Evolutionary conservation across 2,113 vertebrate species (phyloP).

Genomic region (Atractosteus spatula): DNA sequence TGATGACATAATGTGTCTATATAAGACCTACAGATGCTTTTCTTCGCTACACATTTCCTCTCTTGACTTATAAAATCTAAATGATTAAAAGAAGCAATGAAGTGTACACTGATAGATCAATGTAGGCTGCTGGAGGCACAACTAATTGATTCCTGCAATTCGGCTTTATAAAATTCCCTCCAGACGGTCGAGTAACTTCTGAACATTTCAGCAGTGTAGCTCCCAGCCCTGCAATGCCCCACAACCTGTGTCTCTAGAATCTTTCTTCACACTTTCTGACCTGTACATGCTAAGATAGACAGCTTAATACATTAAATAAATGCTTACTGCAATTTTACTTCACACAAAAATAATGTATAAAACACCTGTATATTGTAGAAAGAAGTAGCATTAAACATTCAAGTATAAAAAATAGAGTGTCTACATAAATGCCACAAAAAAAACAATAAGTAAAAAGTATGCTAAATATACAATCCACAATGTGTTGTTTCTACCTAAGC

Average conservation of each 20-base stretch:
- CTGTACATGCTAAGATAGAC: neutral
- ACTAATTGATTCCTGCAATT: slow-evolving; percentile 22
- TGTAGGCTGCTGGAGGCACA: slow-evolving; percentile 26
- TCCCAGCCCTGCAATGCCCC: slow-evolving; percentile 3
- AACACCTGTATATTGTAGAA: too few relatives aligned
- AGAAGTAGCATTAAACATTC: too few relatives aligned
- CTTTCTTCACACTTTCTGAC: neutral
- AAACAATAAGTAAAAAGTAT: too few relatives aligned
- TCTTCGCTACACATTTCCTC: neutral
- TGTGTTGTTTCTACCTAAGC: too few relatives aligned
- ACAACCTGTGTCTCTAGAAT: neutral
- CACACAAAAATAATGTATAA: too few relatives aligned
- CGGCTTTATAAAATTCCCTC: slow-evolving; percentile 4
- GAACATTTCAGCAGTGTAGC: neutral
- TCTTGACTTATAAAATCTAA: slow-evolving; percentile 21
- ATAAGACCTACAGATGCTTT: too few relatives aligned
- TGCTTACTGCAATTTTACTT: too few relatives aligned
- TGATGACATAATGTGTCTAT: too few relatives aligned
- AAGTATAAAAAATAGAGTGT: too few relatives aligned
- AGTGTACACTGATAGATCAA: slow-evolving; percentile 28
- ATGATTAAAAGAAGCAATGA: slow-evolving; percentile 30
- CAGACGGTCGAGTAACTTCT: neutral
- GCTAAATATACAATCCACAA: too few relatives aligned
- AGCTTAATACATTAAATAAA: too few relatives aligned
- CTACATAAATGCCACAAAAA: too few relatives aligned